Base-by-base conservation (phyloP, 2,113 vertebrate species). In the Bos indicus region DNA sequence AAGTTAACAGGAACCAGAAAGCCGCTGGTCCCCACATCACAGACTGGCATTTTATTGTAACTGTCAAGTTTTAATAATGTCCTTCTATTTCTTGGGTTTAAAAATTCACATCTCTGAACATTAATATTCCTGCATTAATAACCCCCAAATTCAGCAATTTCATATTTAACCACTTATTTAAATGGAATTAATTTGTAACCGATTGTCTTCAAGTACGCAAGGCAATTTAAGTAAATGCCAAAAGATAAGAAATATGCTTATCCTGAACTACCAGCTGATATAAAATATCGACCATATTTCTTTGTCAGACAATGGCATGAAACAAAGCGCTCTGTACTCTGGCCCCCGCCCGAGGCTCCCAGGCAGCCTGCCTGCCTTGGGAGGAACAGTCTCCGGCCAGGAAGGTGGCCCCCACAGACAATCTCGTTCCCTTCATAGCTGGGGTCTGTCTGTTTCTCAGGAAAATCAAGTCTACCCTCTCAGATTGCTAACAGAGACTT, bases 101-200 rank as follows among this genome's bases (percentile, higher is more conserved):
- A 95, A 97, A 97, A 98, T 97, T 96, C 91, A 60, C 64, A 97
- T 97, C 81, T 92, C 92, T 43, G 60, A n/a, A 19, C 88, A 96
- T 95, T 98, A 98, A 98, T 98, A 82, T 26, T 97, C 40, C 19
- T 91, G 88, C 67, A 95, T 98, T 98, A 98, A 98, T 97, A 98
- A 97, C 54, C 85, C 74, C 40, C 97, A 91, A 97, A 93, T 91
- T 98, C 98, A 98, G 96, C 95, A 98, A 97, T 94, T 97, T 90
- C 90, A 88, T 91, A 98, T 97, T 98, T 97, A 97, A 98, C 95
- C 91, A 94, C 97, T 98, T 92, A 89, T 80, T 97, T 96, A 97
- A 98, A 98, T 60, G 52, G 95, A 97, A 98, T 92, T 94, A 97
- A 98, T 98, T 98, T 98, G 95, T 97, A 96, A 97, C 96, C 94